Evolutionary conservation across 2,797 vertebrate species (phyloP), one percentile per base, ranked within the genome.

Genomic region (Spheniscus humboldti): DNA sequence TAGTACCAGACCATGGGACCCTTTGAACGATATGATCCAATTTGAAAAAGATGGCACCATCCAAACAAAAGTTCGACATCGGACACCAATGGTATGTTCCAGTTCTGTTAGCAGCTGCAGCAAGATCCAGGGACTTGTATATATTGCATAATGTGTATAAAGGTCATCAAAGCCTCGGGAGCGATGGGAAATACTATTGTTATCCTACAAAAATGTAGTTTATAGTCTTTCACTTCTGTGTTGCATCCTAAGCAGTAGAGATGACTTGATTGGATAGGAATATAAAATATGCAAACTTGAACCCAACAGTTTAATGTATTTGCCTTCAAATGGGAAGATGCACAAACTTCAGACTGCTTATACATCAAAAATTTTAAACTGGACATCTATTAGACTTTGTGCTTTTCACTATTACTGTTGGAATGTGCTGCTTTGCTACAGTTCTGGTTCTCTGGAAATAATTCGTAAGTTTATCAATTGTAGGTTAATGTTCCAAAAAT

Each of bases 1-100:
- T 97, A 99, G 99, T 98, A 99, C 99, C 27, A 98, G 99, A 94
- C 99, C 99, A 4, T 99, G 99, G 99, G 99, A 99, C 97, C 99
- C 99, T 35, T 98, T 99, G 97, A 99, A 99, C 92, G 99, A 99
- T 97, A 97, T 99, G 98, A 98, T 99, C 98, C 99, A 99, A 94
- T 99, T 99, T 95, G 99, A 99, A 98, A 99, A 99, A 98, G 99
- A 99, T 63, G 99, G 99, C 97, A 98, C 98, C 92, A 98, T 99
- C 98, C 99, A 99, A 98, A 99, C 99, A 94, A 99, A 99, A 99
- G 99, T 99, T 97, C 99, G 98, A 88, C 99, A 99, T 98, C 98
- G 99, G 94, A 99, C 99, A 96, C 99, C 99, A 97, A 99, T 99
- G 99, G 99, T 99, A 99, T 96, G 99, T 99, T 98, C 97, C 97